phyloP scores from a whole-genome alignment of 2,113 vertebrate genomes.

The Argyrosomus japonicus region DNA sequence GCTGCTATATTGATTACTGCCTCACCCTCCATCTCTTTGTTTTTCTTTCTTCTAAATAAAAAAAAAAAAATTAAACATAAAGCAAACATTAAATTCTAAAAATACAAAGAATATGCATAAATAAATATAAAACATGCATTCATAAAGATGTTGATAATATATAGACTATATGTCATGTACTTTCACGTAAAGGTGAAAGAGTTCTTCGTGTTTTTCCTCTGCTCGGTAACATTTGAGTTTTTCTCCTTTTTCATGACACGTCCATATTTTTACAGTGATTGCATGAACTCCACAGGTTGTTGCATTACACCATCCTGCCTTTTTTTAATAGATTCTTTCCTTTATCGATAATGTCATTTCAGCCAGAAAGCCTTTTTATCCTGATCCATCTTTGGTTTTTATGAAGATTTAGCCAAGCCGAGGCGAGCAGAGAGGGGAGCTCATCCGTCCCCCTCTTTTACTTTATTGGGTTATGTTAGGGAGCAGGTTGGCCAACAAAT shows the following conservation, averaged over 20 bases:
- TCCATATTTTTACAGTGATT: slow-evolving; percentile 40
- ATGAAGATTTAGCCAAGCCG: slow-evolving; percentile 70
- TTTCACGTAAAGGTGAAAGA: not conserved
- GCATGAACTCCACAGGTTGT: slow-evolving; percentile 63
- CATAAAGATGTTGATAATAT: not conserved
- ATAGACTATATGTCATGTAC: not conserved
- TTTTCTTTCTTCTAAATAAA: not conserved
- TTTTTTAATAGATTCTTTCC: slow-evolving; percentile 67
- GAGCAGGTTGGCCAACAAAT: slow-evolving; percentile 77
- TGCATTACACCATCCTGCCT: slow-evolving; percentile 54
- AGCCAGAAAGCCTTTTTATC: slow-evolving; percentile 70
- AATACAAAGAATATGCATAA: not conserved
- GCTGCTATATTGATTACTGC: slow-evolving; percentile 16
- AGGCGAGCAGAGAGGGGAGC: slow-evolving; percentile 39
- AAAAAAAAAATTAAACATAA: not conserved
- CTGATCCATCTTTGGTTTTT: slow-evolving; percentile 69
- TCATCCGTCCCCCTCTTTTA: slow-evolving; percentile 60
- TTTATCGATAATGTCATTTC: slow-evolving; percentile 73
- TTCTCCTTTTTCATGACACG: slow-evolving; percentile 15
- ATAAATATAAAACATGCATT: not conserved
- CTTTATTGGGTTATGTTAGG: slow-evolving; percentile 79
- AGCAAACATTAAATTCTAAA: not conserved
- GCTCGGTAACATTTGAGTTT: slow-evolving; percentile 30
- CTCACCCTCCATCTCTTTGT: not conserved
- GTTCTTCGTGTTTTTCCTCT: not conserved